Evolutionary conservation across 2,113 vertebrate species (phyloP).

Genomic region (Cranoglanis bouderius): DNA sequence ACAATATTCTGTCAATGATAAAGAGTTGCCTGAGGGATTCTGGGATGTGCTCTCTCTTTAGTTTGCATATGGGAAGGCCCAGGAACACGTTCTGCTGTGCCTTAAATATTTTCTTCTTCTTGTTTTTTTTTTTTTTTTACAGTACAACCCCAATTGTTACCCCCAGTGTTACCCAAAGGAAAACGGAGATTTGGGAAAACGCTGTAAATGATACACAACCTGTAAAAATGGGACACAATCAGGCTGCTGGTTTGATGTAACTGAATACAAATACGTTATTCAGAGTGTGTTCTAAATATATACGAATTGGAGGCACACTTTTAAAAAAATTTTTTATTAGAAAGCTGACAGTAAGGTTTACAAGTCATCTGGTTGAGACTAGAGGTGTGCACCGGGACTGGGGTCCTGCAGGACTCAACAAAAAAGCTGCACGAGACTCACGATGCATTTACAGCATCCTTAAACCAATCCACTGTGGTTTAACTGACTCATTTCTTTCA

Average conservation of each 20-base stretch:
- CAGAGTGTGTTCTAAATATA: too few species aligned
- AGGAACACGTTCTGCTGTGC: neutral
- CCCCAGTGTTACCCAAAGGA: neutral
- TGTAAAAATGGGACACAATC: neutral
- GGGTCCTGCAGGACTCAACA: too few species aligned
- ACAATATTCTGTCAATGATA: conserved; percentile 4
- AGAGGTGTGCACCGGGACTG: too few species aligned
- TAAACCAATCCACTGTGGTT: neutral
- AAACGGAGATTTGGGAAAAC: neutral
- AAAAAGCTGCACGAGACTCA: too few species aligned
- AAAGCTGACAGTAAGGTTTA: too few species aligned
- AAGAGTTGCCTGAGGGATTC: conserved; percentile 23
- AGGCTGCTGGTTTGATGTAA: too few species aligned
- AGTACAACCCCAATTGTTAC: too few species aligned
- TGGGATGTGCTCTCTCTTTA: neutral
- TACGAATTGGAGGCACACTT: too few species aligned
- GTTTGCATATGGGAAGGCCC: neutral
- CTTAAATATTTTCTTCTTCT: neutral
- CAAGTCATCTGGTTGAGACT: too few species aligned
- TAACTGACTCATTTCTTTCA: too few species aligned
- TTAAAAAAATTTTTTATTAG: too few species aligned
- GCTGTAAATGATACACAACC: neutral
- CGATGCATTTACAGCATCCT: neutral
- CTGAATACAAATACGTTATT: too few species aligned
- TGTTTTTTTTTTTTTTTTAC: neutral